A percentile compares a stretch with the other conserved stretches of the same genome.
phyloP scores from a whole-genome alignment of 2,113 vertebrate species.

The Podocnemis expansa region DNA sequence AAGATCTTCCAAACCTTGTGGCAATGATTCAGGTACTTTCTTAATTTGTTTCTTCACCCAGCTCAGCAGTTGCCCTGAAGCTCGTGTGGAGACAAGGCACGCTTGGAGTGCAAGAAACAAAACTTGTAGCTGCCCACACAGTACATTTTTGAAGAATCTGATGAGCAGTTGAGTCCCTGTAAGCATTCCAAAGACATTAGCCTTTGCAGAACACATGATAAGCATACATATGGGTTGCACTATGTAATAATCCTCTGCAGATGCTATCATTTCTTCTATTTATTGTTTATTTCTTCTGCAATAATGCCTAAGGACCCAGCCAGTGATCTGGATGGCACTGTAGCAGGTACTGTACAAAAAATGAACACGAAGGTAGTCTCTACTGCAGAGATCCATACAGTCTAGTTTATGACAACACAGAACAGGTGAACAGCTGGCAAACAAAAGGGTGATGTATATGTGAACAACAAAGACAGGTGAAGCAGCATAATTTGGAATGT shows the following conservation, averaged over 20 bases:
- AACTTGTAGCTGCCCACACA: background rate
- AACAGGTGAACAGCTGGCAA: background rate
- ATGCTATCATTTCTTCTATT: background rate
- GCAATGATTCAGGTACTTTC: background rate
- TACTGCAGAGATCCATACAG: background rate
- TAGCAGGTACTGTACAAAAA: background rate
- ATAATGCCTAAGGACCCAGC: background rate
- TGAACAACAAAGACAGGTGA: background rate
- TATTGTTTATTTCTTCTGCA: background rate
- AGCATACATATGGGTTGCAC: background rate
- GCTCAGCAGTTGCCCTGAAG: background rate
- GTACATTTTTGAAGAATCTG: background rate
- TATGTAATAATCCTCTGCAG: background rate
- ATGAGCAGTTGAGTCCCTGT: slow-evolving; percentile 1
- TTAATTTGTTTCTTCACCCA: background rate
- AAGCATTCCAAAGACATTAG: background rate
- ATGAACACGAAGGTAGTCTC: background rate
- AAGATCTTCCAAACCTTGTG: background rate
- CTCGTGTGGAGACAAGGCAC: background rate
- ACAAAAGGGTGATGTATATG: background rate
- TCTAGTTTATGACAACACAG: background rate
- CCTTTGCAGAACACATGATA: background rate
- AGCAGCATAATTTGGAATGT: background rate
- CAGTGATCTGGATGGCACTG: background rate
- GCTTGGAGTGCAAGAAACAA: background rate